A percentile compares a stretch with the other conserved stretches of the same genome.
These are phyloP conservation scores for Gastrophryne carolinensis DNA, from an alignment of 2,797 vertebrate species.

Conservation along the genomic window DNA sequence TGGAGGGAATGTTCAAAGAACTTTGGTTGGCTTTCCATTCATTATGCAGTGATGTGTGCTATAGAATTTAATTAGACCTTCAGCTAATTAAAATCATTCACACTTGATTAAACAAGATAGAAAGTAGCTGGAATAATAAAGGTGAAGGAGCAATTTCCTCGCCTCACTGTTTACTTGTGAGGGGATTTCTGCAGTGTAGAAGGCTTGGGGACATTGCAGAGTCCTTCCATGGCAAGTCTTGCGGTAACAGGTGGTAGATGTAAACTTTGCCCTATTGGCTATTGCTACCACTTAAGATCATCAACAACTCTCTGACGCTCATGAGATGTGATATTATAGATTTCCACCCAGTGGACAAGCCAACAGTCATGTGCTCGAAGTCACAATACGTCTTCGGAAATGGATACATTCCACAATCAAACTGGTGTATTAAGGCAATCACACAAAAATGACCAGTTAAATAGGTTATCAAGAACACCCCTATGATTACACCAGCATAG, in stretches of 20 bases:
- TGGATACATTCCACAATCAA: too few species aligned
- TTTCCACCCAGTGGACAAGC: too few species aligned
- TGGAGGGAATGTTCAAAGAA: constrained; percentile 13
- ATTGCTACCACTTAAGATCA: not conserved
- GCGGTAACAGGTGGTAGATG: not conserved
- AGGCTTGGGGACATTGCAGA: not conserved
- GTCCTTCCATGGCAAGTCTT: not conserved
- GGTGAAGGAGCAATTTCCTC: not conserved
- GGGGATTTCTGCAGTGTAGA: not conserved
- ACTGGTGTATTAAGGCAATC: too few species aligned
- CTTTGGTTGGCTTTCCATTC: constrained; percentile 27
- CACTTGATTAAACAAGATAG: constrained; percentile 42
- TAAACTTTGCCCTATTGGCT: not conserved
- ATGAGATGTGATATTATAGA: not conserved
- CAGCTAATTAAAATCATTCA: constrained; percentile 48
- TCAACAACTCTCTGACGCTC: not conserved
- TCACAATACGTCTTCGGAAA: too few species aligned
- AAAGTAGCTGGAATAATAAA: constrained; percentile 29
- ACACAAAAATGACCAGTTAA: too few species aligned
- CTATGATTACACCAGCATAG: too few species aligned
- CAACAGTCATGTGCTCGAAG: too few species aligned
- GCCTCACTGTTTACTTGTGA: not conserved
- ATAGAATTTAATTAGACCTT: constrained; percentile 39
- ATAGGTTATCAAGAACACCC: too few species aligned
- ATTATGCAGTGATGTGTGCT: constrained; percentile 39